Base-by-base conservation (phyloP, 2,113 vertebrate species). In the Tachycineta bicolor region DNA sequence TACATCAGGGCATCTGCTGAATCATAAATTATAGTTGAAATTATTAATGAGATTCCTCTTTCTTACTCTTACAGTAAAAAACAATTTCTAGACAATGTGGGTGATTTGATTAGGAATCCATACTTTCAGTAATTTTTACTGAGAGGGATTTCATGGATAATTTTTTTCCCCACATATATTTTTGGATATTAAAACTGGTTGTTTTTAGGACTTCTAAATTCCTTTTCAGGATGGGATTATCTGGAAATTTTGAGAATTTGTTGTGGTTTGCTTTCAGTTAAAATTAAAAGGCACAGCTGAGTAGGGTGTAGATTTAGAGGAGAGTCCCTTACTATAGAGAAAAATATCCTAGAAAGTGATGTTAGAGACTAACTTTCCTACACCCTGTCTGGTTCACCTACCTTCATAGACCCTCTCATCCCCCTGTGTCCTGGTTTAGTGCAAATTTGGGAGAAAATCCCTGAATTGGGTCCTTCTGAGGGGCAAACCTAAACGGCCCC, bases 141-240 rank as follows among this genome's bases (percentile, higher is more conserved):
- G 34, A 53, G 21, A 65, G 2, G 25, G n/a, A 37, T 34, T 76
- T 82, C 6, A 47, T 29, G 28, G 33, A 15, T 8, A 19, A 19
- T 19, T 65, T 44, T 16, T 21, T 1, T 0, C 5, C 7, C 4
- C 2, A 0, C 4, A 26, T 20, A 31, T 11, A 25, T 43, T 68
- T 87, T 44, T 83, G 0, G 8, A 41, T 68, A 44, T 65, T 83
- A 58, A 53, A 73, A 83, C 6, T 31, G 12, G 3, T 44, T 73
- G 8, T 17, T 26, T 68, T 44, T 28, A 68, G 28, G 14, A 64
- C 11, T 65, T 64, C 29, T 16, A 52, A 71, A 34, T 25, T 55
- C 12, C 5, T 29, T 55, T 82, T 90, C 44, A 56, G 34, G 16
- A 11, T 47, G 20, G 6, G 2, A 63, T 75, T 67, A 8, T 56